A percentile compares a stretch with the other conserved stretches of the same genome.
phyloP scores from a whole-genome alignment of 2,797 vertebrate species.

The Pangasius djambal region DNA sequence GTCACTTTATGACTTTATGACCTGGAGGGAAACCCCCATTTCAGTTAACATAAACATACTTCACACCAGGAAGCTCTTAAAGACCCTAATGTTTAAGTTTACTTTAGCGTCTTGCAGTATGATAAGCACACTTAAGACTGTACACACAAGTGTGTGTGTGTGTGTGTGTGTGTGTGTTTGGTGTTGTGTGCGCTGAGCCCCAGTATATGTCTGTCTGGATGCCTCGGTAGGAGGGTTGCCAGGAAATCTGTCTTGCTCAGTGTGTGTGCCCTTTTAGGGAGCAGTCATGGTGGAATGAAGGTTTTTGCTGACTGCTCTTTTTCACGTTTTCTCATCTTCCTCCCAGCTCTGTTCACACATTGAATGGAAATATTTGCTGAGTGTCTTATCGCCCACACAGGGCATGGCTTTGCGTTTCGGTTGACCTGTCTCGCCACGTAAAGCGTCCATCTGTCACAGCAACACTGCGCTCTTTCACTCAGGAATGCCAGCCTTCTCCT shows the following conservation, averaged over 20 bases:
- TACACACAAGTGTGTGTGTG: not conserved
- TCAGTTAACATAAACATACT: slow-evolving; percentile 17
- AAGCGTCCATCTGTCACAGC: slow-evolving; percentile 55
- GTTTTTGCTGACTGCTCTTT: slow-evolving; percentile 50
- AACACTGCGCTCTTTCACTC: slow-evolving; percentile 56
- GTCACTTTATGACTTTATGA: slow-evolving; percentile 34
- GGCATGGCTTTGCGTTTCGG: slow-evolving; percentile 32
- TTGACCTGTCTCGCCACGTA: slow-evolving; percentile 47
- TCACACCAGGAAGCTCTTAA: slow-evolving; percentile 1
- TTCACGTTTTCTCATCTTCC: slow-evolving; percentile 42
- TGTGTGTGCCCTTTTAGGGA: slow-evolving; percentile 44
- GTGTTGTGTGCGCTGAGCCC: not conserved
- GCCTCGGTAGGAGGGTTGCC: slow-evolving; percentile 35
- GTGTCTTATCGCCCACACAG: slow-evolving; percentile 56
- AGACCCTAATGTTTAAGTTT: slow-evolving; percentile 2
- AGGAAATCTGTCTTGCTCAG: slow-evolving; percentile 35
- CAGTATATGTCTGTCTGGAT: slow-evolving; percentile 19
- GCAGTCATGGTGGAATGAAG: slow-evolving; percentile 37
- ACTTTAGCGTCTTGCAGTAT: not conserved
- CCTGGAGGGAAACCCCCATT: slow-evolving; percentile 20
- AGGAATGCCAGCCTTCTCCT: slow-evolving; percentile 58
- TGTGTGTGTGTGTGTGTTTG: not conserved
- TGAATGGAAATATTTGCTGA: slow-evolving; percentile 62
- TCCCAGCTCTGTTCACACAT: slow-evolving; percentile 52
- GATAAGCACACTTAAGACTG: not conserved